Percentiles rank a stretch among this genome's conserved stretches.
Evolutionary conservation across 1,140 invertebrate genomes (phyloP).

Genomic region (Drosophila ambigua): DNA sequence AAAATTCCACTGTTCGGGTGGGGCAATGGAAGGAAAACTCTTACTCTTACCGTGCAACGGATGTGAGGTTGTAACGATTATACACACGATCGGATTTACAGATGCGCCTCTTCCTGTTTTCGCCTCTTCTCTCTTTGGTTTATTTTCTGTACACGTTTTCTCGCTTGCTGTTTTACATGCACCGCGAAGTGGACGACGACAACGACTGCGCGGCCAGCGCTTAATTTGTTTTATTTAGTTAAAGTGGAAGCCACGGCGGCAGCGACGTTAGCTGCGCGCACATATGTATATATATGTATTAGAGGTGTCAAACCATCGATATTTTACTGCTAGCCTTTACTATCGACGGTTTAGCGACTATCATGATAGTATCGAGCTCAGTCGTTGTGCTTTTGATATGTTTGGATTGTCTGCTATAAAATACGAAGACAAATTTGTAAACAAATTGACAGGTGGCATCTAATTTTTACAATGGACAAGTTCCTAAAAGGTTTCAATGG

Average conservation of each 20-base stretch:
- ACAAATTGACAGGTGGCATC: no score
- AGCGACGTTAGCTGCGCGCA: background rate
- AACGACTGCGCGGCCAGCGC: conserved; percentile 40
- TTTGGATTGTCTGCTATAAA: no score
- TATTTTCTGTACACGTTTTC: conserved; percentile 14
- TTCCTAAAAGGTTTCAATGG: no score
- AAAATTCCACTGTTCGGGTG: conserved; percentile 1
- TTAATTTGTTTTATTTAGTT: conserved; percentile 66
- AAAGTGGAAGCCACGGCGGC: conserved; percentile 54
- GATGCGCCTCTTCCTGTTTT: conserved; percentile 28
- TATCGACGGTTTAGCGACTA: no score
- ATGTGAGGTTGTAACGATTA: no score
- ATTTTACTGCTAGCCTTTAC: no score
- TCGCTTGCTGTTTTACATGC: conserved; percentile 26
- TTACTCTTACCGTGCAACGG: conserved; percentile 2
- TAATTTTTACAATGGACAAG: no score
- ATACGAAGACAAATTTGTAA: no score
- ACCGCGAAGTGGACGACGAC: conserved; percentile 20
- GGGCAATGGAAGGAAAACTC: background rate
- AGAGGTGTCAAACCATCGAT: no score
- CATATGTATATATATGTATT: conserved; percentile 9
- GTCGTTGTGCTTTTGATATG: no score
- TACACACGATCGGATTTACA: conserved; percentile 2
- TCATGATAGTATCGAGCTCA: no score
- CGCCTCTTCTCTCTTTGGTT: background rate